A percentile compares a stretch with the other conserved stretches of the same genome.
Evolutionary conservation across 92 coral and sea anemone genomes (phyloP).

Genomic region (Epizoanthus rinbou): DNA sequence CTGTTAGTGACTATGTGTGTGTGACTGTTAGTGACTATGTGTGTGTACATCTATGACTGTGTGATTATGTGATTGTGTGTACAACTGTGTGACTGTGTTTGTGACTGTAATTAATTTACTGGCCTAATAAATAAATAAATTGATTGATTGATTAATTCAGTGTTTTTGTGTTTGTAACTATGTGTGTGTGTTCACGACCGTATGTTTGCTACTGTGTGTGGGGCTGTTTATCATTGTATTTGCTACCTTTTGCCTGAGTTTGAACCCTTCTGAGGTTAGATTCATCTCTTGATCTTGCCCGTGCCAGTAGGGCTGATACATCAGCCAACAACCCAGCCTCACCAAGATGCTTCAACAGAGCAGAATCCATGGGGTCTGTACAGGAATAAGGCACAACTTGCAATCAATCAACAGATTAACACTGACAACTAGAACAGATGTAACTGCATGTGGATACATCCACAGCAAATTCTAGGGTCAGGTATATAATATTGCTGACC

Average conservation of each 20-base stretch:
- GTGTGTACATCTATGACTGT: background rate
- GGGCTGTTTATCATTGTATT: background rate
- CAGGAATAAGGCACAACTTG: background rate
- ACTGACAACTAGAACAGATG: background rate
- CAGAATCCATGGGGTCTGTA: slow-evolving; percentile 62
- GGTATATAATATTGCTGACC: too few relatives aligned
- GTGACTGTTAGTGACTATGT: background rate
- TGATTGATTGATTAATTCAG: too few relatives aligned
- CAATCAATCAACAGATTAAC: background rate
- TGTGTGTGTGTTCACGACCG: background rate
- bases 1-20: too few relatives aligned
- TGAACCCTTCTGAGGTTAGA: slow-evolving; percentile 87
- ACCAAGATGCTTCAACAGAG: slow-evolving; percentile 88
- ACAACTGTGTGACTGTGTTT: too few relatives aligned
- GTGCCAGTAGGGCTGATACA: slow-evolving; percentile 89
- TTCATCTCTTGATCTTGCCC: slow-evolving; percentile 93
- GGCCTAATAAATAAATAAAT: too few relatives aligned
- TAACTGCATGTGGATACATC: background rate
- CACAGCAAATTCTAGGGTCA: too few relatives aligned
- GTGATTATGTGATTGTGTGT: background rate
- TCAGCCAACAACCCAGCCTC: slow-evolving; percentile 95
- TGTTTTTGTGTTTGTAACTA: background rate
- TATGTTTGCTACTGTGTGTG: background rate
- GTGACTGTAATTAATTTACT: too few relatives aligned
- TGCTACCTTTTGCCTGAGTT: slow-evolving; percentile 84